Evolutionary conservation across 2,888 invertebrate species (phyloP).

Genomic region (Lottia gigantea): DNA sequence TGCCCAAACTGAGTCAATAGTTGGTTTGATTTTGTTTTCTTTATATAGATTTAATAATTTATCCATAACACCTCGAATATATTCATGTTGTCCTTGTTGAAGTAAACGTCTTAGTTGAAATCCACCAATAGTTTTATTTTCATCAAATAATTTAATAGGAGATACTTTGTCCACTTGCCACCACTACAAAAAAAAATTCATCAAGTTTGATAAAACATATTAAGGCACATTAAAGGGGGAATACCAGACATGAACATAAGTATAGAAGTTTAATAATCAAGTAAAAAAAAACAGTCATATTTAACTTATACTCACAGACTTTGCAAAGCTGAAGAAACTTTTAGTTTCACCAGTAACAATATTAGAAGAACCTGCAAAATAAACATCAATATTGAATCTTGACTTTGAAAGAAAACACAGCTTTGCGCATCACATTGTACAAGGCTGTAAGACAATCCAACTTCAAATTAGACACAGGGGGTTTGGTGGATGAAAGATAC

Average conservation of each 20-base stretch:
- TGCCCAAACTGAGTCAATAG: constrained; percentile 87
- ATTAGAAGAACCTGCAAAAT: constrained; percentile 79
- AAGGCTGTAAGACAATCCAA: too few species aligned
- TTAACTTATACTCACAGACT: constrained; percentile 82
- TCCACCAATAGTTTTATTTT: constrained; percentile 86
- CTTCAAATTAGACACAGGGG: too few species aligned
- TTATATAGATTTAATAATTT: constrained; percentile 81
- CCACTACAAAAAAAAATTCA: constrained; percentile 73
- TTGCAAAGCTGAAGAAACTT: constrained; percentile 90
- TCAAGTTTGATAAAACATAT: too few species aligned
- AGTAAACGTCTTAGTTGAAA: constrained; percentile 86
- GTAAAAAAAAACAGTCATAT: too few species aligned
- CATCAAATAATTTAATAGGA: constrained; percentile 87
- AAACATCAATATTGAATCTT: too few species aligned
- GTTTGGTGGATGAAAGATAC: too few species aligned
- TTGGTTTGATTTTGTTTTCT: constrained; percentile 83
- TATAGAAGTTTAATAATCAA: too few species aligned
- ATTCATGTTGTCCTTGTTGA: constrained; percentile 73
- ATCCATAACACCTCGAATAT: constrained; percentile 78
- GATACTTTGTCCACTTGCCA: constrained; percentile 93
- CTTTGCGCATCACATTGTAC: too few species aligned
- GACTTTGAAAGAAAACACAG: too few species aligned
- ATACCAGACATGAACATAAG: too few species aligned
- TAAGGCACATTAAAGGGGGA: too few species aligned
- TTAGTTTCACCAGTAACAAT: constrained; percentile 91